A percentile compares a stretch with the other conserved stretches of the same genome.
Conservation (phyloP, 2,888 invertebrate species). For the Eupithecia dodoneata region DNA sequence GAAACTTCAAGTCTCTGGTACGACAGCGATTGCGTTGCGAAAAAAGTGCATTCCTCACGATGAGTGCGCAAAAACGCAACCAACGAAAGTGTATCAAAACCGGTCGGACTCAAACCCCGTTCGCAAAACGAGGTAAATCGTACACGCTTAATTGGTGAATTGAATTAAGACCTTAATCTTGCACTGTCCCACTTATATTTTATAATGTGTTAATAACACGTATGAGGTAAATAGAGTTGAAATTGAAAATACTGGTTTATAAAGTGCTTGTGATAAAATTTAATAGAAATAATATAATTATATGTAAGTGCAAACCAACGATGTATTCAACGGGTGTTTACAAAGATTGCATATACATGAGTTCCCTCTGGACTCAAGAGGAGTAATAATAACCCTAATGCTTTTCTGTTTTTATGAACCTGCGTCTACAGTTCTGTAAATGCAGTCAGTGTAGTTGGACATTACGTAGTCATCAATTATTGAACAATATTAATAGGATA, state of each 20-base stretch:
- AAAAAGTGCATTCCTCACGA: conserved; percentile 62
- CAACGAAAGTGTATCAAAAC: conserved; percentile 66
- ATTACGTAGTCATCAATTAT: not conserved
- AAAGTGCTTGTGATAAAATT: not conserved
- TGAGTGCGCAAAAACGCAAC: conserved; percentile 51
- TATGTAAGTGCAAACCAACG: not conserved
- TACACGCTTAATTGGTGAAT: conserved; percentile 29
- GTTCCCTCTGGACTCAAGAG: not conserved
- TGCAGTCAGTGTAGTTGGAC: not conserved
- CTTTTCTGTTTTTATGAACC: not conserved
- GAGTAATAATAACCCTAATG: not conserved
- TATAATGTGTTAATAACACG: conserved; percentile 16
- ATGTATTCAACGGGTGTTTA: not conserved
- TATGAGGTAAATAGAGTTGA: not conserved
- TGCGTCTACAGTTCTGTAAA: not conserved
- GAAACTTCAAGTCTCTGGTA: conserved; percentile 36
- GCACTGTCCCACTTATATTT: conserved; percentile 15
- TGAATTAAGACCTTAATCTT: conserved; percentile 26
- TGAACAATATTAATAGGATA: not conserved
- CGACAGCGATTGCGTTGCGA: conserved; percentile 52
- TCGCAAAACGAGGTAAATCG: conserved; percentile 38
- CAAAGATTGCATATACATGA: not conserved
- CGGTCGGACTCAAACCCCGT: conserved; percentile 45
- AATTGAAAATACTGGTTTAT: not conserved
- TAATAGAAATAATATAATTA: not conserved